Percentiles rank a stretch among this genome's conserved stretches.
Conservation (phyloP, 2,113 vertebrate species). For the Campylorhamphus procurvoides region DNA sequence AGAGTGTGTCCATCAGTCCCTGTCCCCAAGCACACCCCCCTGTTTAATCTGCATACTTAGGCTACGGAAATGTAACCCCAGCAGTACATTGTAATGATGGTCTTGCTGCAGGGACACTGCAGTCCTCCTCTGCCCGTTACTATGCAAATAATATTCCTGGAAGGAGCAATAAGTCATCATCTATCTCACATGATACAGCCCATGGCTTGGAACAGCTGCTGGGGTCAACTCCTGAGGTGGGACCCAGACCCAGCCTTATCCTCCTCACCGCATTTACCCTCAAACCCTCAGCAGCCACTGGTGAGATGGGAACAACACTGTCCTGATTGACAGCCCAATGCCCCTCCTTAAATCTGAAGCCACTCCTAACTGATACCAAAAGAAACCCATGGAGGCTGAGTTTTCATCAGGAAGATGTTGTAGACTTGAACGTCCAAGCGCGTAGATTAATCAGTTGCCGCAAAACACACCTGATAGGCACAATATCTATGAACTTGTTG, state of each 20-base stretch:
- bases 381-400: neutral
- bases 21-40: neutral
- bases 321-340: neutral
- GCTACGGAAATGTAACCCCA: neutral
- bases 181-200: neutral
- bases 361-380: neutral
- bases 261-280: neutral
- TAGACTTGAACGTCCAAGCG: neutral
- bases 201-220: neutral
- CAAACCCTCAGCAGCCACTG: neutral
- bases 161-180: constrained; percentile 11
- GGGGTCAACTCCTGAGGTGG: neutral
- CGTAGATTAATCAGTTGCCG: neutral
- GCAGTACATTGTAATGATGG: constrained; percentile 32
- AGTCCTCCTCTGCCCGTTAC: constrained; percentile 68
- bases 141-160: constrained; percentile 75
- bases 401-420: neutral
- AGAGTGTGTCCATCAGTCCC: neutral
- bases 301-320: neutral
- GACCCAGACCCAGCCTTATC: neutral
- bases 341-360: neutral
- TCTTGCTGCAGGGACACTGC: constrained; percentile 61
- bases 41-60: constrained; percentile 40
- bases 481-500: neutral
- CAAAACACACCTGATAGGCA: neutral